A percentile compares a stretch with the other conserved stretches of the same genome.
Conservation (phyloP, 2,888 invertebrate genomes). For the Limnephilus marmoratus region DNA sequence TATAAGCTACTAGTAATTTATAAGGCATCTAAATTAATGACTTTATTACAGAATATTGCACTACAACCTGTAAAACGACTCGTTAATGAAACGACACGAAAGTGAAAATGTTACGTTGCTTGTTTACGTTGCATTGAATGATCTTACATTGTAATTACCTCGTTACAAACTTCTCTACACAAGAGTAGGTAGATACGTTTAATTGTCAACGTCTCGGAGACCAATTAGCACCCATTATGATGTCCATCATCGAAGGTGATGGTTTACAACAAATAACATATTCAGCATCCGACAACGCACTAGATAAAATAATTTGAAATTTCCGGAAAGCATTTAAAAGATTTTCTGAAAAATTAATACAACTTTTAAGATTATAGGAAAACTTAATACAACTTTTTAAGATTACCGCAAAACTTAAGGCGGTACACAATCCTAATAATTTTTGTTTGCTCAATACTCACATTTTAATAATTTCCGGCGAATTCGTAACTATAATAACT, state of each 20-base stretch:
- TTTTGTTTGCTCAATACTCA: too few relatives aligned
- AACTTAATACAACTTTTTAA: too few relatives aligned
- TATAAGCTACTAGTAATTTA: too few relatives aligned
- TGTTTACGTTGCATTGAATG: neutral
- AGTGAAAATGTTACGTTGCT: neutral
- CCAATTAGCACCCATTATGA: neutral
- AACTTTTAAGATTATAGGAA: too few relatives aligned
- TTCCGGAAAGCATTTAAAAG: neutral
- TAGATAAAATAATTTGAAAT: neutral
- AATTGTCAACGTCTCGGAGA: neutral
- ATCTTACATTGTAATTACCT: neutral
- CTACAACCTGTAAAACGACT: neutral
- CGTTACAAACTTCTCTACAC: neutral
- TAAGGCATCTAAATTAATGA: neutral
- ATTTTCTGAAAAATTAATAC: neutral
- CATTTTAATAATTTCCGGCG: too few relatives aligned
- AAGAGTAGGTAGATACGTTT: neutral
- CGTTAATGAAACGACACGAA: neutral
- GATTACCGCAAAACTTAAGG: too few relatives aligned
- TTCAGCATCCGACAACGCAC: neutral
- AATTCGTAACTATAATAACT: too few relatives aligned
- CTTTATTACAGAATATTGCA: neutral
- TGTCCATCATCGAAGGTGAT: constrained; percentile 1
- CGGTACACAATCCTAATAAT: too few relatives aligned
- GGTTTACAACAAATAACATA: neutral